Conservation (phyloP, 2,797 vertebrate genomes). For the Artibeus jamaicensis region DNA sequence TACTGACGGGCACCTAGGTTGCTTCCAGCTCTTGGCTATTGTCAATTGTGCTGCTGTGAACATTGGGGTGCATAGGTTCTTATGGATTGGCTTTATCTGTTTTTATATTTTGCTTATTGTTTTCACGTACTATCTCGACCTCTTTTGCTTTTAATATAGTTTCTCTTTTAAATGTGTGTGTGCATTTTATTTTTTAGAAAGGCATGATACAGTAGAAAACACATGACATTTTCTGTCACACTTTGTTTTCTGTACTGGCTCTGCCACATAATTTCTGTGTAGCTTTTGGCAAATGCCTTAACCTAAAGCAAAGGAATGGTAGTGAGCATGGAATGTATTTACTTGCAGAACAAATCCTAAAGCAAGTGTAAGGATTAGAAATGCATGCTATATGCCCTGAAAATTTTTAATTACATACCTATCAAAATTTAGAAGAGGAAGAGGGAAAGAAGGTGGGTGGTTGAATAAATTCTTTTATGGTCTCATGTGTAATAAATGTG, state of each 20-base stretch:
- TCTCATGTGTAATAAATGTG: not conserved
- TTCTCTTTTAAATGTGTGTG: not conserved
- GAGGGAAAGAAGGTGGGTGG: not conserved
- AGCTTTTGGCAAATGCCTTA: not conserved
- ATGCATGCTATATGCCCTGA: not conserved
- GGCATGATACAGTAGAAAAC: not conserved
- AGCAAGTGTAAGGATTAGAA: not conserved
- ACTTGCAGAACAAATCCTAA: not conserved
- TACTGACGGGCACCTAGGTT: too few relatives aligned
- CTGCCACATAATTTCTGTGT: not conserved
- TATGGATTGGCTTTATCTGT: too few relatives aligned
- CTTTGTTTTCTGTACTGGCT: not conserved
- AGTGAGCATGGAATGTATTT: not conserved
- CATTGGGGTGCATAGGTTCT: too few relatives aligned
- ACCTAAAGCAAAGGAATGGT: not conserved
- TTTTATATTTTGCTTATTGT: slow-evolving; percentile 9
- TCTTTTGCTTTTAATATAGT: not conserved
- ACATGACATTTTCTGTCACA: not conserved
- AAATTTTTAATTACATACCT: not conserved
- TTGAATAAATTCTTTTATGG: not conserved
- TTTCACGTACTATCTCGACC: not conserved
- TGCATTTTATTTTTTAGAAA: not conserved
- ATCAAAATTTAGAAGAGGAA: not conserved
- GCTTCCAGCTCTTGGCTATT: too few relatives aligned
- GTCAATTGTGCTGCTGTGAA: too few relatives aligned